Evolutionary conservation across 2,113 vertebrate species (phyloP), one percentile per base, ranked within the genome.

Genomic region (Rafetus swinhoei): DNA sequence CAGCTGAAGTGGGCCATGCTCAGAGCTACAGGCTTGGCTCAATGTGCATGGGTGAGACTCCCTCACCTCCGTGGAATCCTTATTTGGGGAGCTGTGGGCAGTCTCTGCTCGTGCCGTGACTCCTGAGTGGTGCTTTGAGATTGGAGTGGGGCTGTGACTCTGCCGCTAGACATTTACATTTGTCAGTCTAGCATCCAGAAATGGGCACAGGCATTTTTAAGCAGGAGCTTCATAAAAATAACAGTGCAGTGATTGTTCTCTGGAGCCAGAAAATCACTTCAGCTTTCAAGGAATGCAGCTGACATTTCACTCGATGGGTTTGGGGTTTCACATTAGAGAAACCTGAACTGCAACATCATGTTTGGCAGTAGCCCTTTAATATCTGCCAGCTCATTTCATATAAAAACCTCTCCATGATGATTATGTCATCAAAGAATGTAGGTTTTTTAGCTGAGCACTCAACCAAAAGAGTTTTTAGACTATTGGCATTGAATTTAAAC

Each of bases 201-300:
- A 97, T 60, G 90, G 79, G 65, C 92, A 97, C 57, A 97, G 83
- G 57, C 29, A 74, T 85, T 96, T 86, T 2, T 9, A 7, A 87
- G 84, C 81, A 89, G 82, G 90, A 91, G 84, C 92, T 93, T 74
- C 87, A 4, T 91, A 87, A 45, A 83, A 76, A 16, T 88, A 97
- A 93, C 93, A 97, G 87, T 87, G 76, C n/a, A 86, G 52, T 39
- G 81, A 95, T 97, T 97, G 93, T 89, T 93, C 90, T 89, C 56
- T 82, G 79, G 85, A 93, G 92, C 83, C 92, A 6, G 16, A 95
- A 12, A 62, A 95, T 95, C 93, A 94, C 85, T 93, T 62, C 32
- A 97, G 77, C 94, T 97, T 80, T 96, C 89, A 87, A 95, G 92
- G 94, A 92, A 95, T 92, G 91, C 86, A 95, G 93, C 86, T 97